Conservation (phyloP, 1,140 invertebrate species). For the Manduca sexta region DNA sequence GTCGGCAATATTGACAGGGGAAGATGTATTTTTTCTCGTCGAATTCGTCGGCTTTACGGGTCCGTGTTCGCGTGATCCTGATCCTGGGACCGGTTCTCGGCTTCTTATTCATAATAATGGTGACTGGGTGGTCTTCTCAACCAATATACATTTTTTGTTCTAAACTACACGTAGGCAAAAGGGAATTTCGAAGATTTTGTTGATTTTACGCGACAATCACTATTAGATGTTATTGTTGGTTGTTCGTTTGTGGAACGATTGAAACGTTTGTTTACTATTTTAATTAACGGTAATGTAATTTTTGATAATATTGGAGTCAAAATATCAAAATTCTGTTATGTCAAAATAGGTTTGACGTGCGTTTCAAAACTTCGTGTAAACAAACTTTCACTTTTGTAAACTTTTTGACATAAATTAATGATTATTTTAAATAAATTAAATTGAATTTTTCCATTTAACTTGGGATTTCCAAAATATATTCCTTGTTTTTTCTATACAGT, state of each 20-base stretch:
- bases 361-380: neutral
- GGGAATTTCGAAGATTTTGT: neutral
- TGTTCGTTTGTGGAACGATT: neutral
- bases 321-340: neutral
- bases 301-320: too few species aligned
- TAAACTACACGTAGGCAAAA: constrained; percentile 32
- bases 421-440: too few species aligned
- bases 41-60: constrained; percentile 35
- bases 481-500: too few species aligned
- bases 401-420: neutral
- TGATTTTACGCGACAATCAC: neutral
- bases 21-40: constrained; percentile 48
- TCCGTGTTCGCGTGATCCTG: constrained; percentile 40
- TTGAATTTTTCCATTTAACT: too few species aligned
- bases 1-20: constrained; percentile 58
- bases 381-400: neutral
- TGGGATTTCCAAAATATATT: too few species aligned
- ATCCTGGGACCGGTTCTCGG: constrained; percentile 57
- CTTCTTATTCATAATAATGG: constrained; percentile 53
- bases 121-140: too few species aligned
- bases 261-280: neutral
- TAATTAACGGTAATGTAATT: neutral
- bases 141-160: neutral
- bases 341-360: neutral
- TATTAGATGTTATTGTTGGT: neutral